Evolutionary conservation across 2,113 vertebrate genomes (phyloP), one percentile per base, ranked within the genome.

Genomic region (Machaerirhynchus nigripectus): DNA sequence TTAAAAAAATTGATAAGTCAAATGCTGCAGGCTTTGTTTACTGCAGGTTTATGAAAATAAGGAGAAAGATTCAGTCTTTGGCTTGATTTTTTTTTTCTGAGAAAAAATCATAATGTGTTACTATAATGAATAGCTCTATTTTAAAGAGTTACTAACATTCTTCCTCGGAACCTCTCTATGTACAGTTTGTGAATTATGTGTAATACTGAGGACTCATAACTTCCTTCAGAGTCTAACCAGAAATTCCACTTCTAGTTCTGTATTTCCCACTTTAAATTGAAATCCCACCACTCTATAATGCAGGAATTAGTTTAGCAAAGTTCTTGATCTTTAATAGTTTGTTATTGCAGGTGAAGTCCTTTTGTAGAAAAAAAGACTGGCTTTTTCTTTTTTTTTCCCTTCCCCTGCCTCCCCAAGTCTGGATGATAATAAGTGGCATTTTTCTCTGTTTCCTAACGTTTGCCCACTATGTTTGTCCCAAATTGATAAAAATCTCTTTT

Each of bases 151-250:
- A 28, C 16, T 78, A 42, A 77, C 1, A 0, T 65, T 93, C 28
- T 88, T 85, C 20, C 2, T 19, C 0, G 0, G 22, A 80, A 80
- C 10, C 4, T 35, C 15, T 37, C 12, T 49, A 53, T 5, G 6
- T 64, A 53, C 7, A 39, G 4, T 56, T 80, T 46, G 37, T 0
- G 0, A 61, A 28, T 78, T 39, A 31, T 28, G 6, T 35, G 5
- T 39, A 49, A 59, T 59, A 64, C 4, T 33, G 33, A 68, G 19
- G n/a, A 37, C 9, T 42, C 46, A 9, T 3, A 70, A 28, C 14
- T 60, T 77, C 14, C 71, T 37, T 42, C 9, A 63, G 30, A 49
- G 4, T n/a, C 31, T n/a, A 74, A 53, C 13, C 6, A 63, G 37
- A 77, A 85, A 47, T 63, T 83, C 20, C 16, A 31, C 11, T 77